Conservation (phyloP, 2,113 vertebrate species). For the Paedocypris sp. region DNA sequence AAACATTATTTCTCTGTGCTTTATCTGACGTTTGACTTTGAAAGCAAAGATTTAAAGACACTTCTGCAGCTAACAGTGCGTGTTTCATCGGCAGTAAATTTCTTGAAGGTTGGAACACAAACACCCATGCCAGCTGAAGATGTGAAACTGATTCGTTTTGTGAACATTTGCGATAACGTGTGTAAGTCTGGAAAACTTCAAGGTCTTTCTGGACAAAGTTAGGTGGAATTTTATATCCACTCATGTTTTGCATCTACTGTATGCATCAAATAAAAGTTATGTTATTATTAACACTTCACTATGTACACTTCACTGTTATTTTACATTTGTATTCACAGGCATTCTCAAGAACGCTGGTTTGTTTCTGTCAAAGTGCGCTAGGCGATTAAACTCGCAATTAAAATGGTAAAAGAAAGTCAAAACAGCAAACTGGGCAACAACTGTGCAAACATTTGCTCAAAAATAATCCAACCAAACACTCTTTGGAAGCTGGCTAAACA, state of each 20-base stretch:
- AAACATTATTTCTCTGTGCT: conserved; percentile 68
- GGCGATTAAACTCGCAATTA: neutral
- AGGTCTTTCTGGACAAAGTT: too few relatives aligned
- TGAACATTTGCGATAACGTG: conserved; percentile 35
- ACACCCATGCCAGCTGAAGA: conserved; percentile 52
- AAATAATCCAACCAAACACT: conserved; percentile 39
- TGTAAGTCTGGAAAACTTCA: too few relatives aligned
- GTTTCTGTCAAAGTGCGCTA: too few relatives aligned
- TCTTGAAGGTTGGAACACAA: conserved; percentile 62
- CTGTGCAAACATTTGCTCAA: conserved; percentile 45
- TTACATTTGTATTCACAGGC: too few relatives aligned
- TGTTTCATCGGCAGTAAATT: conserved; percentile 59
- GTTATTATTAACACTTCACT: too few relatives aligned
- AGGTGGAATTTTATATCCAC: too few relatives aligned
- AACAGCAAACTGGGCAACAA: conserved; percentile 30
- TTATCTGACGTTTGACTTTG: conserved; percentile 70
- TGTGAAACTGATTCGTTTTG: conserved; percentile 31
- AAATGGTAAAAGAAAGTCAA: conserved; percentile 19
- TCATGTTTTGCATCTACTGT: too few relatives aligned
- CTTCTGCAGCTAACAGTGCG: conserved; percentile 57
- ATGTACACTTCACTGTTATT: too few relatives aligned
- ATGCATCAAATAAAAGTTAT: too few relatives aligned
- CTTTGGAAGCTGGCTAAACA: conserved; percentile 50
- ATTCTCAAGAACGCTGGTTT: too few relatives aligned
- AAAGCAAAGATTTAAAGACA: conserved; percentile 65